Percentiles rank a stretch among this genome's conserved stretches.
Conservation (phyloP, 2,888 invertebrate genomes). For the Netelia virgata region DNA sequence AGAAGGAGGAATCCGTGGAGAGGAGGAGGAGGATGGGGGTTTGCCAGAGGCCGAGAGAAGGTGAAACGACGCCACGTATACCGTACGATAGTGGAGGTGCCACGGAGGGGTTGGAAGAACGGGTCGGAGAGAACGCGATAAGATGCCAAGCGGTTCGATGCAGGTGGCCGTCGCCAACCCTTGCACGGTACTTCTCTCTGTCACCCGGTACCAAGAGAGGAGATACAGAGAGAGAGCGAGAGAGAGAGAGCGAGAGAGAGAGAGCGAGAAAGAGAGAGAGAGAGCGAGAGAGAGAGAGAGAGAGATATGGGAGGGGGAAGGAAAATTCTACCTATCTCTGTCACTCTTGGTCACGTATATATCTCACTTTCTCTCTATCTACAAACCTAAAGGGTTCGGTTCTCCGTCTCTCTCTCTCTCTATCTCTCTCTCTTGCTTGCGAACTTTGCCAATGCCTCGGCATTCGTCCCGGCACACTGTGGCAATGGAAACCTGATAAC, state of each 20-base stretch:
- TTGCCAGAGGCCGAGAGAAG: conserved; percentile 63
- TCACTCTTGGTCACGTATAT: conserved; percentile 69
- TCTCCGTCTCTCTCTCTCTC: conserved; percentile 43
- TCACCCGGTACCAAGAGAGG: conserved; percentile 76
- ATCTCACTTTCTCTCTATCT: conserved; percentile 80
- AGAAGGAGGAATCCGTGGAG: conserved; percentile 40
- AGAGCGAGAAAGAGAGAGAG: conserved; percentile 13
- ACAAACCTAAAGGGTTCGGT: conserved; percentile 31
- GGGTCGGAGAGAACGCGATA: conserved; percentile 77
- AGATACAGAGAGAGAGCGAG: conserved; percentile 22
- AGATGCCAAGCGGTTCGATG: conserved; percentile 76
- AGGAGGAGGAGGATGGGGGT: conserved; percentile 37
- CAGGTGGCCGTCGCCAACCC: conserved; percentile 74
- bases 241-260: conserved; percentile 15
- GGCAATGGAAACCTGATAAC: conserved; percentile 81
- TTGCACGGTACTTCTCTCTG: conserved; percentile 75
- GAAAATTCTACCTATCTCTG: conserved; percentile 21
- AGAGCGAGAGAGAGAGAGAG: conserved; percentile 14
- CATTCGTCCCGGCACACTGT: conserved; percentile 71
- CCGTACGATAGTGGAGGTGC: conserved; percentile 50
- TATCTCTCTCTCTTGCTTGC: conserved; percentile 61
- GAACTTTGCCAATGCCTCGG: conserved; percentile 65
- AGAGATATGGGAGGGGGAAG: not conserved
- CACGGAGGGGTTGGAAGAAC: conserved; percentile 68
- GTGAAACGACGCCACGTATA: conserved; percentile 67